Evolutionary conservation across 1,140 invertebrate species (phyloP).

Genomic region (Bradynema listronoti): DNA sequence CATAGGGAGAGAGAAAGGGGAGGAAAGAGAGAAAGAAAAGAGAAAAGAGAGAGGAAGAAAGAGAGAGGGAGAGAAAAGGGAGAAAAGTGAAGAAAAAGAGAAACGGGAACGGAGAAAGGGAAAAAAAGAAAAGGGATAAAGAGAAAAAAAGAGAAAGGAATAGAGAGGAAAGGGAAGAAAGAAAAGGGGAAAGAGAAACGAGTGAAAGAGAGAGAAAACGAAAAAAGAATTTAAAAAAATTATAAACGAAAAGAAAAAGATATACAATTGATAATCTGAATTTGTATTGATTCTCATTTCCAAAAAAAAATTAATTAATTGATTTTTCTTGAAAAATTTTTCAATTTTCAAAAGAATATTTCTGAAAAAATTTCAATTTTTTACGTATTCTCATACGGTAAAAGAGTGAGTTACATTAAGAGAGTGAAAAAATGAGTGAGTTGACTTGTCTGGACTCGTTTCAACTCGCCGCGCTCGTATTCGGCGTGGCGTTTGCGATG

Average conservation of each 20-base stretch:
- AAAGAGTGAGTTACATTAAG: no score
- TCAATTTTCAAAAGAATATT: no score
- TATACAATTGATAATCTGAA: no score
- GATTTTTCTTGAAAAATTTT: no score
- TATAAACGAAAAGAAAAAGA: neutral
- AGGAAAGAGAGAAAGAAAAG: neutral
- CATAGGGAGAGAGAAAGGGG: slow-evolving; percentile 1
- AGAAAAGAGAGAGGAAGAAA: neutral
- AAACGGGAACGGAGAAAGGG: neutral
- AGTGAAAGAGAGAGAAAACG: neutral
- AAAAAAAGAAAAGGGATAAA: neutral
- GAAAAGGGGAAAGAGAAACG: neutral
- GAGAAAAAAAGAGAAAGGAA: neutral
- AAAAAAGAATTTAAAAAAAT: neutral
- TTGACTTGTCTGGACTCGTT: no score
- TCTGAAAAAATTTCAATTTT: no score
- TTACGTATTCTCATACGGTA: no score
- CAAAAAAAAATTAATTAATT: no score
- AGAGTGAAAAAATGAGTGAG: no score
- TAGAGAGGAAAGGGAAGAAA: neutral
- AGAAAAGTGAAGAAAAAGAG: slow-evolving; percentile 12
- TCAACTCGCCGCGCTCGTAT: no score
- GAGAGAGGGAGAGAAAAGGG: neutral
- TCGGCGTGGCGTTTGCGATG: no score
- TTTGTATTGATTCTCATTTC: no score